Conservation (phyloP, 2,888 invertebrate species). For the Gryllus longicercus region DNA sequence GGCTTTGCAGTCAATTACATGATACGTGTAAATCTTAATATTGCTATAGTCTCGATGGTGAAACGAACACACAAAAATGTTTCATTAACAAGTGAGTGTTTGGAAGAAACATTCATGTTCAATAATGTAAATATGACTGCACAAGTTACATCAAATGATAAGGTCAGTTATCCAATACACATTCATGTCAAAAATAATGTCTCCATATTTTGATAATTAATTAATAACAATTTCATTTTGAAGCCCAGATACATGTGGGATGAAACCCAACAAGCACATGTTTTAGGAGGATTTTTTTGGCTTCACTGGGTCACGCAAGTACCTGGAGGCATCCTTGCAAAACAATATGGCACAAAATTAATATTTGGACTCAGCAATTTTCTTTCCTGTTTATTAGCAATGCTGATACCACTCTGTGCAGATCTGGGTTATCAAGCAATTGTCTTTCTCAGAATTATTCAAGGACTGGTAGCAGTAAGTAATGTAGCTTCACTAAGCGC, state of each 20-base stretch:
- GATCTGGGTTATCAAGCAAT: slow-evolving; percentile 56
- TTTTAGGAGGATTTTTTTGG: slow-evolving; percentile 69
- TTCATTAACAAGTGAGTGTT: slow-evolving; percentile 24
- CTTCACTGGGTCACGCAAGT: slow-evolving; percentile 68
- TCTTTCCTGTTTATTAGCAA: slow-evolving; percentile 59
- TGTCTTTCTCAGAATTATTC: slow-evolving; percentile 59
- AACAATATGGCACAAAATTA: slow-evolving; percentile 66
- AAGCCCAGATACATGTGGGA: slow-evolving; percentile 57
- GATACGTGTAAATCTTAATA: slow-evolving; percentile 63
- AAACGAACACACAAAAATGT: slow-evolving; percentile 36
- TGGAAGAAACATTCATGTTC: slow-evolving; percentile 31
- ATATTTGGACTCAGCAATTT: slow-evolving; percentile 67
- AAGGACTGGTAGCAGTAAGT: slow-evolving; percentile 67
- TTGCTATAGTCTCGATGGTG: slow-evolving; percentile 66
- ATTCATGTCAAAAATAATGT: background rate
- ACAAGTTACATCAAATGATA: too few relatives aligned
- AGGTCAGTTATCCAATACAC: too few relatives aligned
- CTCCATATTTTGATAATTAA: background rate
- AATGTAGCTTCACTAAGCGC: background rate
- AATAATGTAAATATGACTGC: too few relatives aligned
- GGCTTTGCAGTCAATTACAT: slow-evolving; percentile 68
- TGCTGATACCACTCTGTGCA: slow-evolving; percentile 63
- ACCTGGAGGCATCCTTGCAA: slow-evolving; percentile 67
- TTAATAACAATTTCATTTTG: slow-evolving; percentile 22
- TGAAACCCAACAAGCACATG: slow-evolving; percentile 60